phyloP scores from a whole-genome alignment of 2,888 invertebrate species.

The Phorcus lineatus region DNA sequence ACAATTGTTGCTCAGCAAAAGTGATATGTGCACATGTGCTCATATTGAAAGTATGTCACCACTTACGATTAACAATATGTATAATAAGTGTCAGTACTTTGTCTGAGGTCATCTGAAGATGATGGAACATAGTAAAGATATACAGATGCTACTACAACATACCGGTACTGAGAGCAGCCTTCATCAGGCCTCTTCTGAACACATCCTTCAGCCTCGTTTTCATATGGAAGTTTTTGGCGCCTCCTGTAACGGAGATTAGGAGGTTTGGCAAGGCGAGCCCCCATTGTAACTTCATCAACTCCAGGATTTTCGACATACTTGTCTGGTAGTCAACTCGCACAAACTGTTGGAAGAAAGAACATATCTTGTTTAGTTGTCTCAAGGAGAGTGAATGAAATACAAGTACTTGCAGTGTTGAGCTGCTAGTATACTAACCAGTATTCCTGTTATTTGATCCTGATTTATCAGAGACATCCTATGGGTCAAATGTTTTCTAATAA shows the following conservation, averaged over 20 bases:
- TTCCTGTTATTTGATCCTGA: too few species aligned
- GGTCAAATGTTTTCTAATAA: too few species aligned
- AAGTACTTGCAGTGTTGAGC: not conserved
- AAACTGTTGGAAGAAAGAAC: conserved; percentile 61
- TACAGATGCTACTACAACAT: not conserved
- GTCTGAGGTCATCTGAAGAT: too few species aligned
- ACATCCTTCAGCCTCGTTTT: conserved; percentile 71
- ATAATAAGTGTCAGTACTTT: too few species aligned
- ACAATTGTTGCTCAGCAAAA: too few species aligned
- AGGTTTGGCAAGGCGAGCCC: conserved; percentile 73
- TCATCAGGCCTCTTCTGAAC: conserved; percentile 74
- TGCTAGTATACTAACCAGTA: not conserved
- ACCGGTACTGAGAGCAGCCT: conserved; percentile 75
- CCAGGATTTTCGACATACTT: conserved; percentile 62
- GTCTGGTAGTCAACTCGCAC: conserved; percentile 70
- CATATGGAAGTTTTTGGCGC: conserved; percentile 75
- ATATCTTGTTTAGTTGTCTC: too few species aligned
- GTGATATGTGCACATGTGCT: too few species aligned
- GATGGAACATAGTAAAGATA: too few species aligned
- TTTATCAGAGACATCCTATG: too few species aligned
- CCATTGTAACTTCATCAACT: conserved; percentile 71
- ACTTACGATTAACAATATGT: too few species aligned
- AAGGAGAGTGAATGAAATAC: too few species aligned
- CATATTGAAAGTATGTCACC: too few species aligned
- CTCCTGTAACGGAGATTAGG: conserved; percentile 76